Percentiles rank a stretch among this genome's conserved stretches.
These are phyloP conservation scores for Pedionomus torquatus DNA, from an alignment of 2,113 vertebrate genomes.

Conservation along the genomic window DNA sequence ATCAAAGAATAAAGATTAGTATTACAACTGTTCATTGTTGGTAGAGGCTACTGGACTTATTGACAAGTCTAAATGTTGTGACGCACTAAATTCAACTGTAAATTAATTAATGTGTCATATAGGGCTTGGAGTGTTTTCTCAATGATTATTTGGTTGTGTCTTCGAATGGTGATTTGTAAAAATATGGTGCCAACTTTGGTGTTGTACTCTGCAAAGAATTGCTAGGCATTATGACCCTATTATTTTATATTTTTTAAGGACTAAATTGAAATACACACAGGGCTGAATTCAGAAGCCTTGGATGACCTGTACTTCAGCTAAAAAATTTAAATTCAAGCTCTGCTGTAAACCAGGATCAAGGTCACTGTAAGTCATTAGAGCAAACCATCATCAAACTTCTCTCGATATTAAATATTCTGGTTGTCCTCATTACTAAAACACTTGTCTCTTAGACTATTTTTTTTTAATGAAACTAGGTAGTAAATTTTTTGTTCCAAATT, in stretches of 20 bases:
- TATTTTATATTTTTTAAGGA: neutral
- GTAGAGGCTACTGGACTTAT: neutral
- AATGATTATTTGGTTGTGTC: neutral
- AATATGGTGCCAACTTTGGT: fast-evolving
- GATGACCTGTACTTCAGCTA: neutral
- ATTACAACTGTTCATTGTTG: neutral
- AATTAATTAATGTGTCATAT: neutral
- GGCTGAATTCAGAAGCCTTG: neutral
- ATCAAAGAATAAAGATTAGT: neutral
- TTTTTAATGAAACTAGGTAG: neutral
- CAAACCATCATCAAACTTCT: neutral
- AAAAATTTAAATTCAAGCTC: neutral
- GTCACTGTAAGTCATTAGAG: neutral
- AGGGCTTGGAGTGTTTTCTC: neutral
- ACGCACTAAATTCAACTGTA: neutral
- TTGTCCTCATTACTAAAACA: neutral
- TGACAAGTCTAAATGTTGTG: neutral
- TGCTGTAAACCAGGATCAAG: neutral
- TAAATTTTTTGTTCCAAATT: neutral
- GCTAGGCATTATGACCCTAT: neutral
- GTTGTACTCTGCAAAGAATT: neutral
- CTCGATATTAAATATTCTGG: neutral
- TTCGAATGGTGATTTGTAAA: neutral
- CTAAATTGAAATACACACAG: neutral
- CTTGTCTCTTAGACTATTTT: neutral